phyloP scores from a whole-genome alignment of 2,888 invertebrate species.

The Metalampra italica region DNA sequence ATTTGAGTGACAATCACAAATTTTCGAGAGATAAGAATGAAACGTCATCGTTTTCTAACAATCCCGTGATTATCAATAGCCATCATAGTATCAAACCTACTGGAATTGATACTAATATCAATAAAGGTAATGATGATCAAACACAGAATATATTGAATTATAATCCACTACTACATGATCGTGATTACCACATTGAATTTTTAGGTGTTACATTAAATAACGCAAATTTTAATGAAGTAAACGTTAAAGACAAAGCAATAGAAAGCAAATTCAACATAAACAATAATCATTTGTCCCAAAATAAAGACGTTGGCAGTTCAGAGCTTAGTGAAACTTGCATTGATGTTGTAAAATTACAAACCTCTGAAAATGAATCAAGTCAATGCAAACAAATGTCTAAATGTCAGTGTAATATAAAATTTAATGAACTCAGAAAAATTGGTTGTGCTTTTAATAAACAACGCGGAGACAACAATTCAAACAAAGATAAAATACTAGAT shows the following conservation, averaged over 20 bases:
- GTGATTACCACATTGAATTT: constrained; percentile 52
- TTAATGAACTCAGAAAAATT: constrained; percentile 28
- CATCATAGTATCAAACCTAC: neutral
- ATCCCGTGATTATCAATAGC: too few species aligned
- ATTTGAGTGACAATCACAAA: too few species aligned
- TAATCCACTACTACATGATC: too few species aligned
- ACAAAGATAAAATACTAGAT: constrained; percentile 28
- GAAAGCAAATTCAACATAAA: constrained; percentile 7
- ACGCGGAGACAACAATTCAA: constrained; percentile 12
- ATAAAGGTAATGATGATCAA: neutral
- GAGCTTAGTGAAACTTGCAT: neutral
- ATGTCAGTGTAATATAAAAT: constrained; percentile 24
- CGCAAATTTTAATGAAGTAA: constrained; percentile 16
- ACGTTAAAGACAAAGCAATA: constrained; percentile 6
- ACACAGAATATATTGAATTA: too few species aligned
- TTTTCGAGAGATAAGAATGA: neutral
- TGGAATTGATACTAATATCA: neutral
- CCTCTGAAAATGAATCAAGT: constrained; percentile 4
- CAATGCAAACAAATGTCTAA: neutral
- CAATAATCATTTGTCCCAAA: neutral
- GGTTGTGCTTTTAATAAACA: constrained; percentile 18
- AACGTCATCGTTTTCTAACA: neutral
- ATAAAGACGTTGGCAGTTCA: neutral
- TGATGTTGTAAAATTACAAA: neutral
- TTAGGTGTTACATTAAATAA: constrained; percentile 60